phyloP scores from a whole-genome alignment of 1,140 invertebrate species.

The Chironomus striatipennis region DNA sequence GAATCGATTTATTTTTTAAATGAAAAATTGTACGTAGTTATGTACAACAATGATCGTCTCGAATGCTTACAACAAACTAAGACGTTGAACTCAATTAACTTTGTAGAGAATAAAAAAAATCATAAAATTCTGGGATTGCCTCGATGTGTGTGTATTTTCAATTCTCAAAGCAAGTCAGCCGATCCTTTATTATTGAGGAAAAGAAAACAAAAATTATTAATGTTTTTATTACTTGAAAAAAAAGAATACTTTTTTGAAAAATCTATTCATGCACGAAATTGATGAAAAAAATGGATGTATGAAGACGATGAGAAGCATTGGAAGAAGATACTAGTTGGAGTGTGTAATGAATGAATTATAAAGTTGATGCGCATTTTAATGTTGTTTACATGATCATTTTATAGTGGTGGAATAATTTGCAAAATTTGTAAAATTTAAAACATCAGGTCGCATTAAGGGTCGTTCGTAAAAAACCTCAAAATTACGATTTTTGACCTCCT shows the following conservation, averaged over 20 bases:
- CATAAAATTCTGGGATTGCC: constrained; percentile 10
- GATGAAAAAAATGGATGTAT: neutral
- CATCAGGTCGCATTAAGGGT: too few species aligned
- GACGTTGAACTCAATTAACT: constrained; percentile 16
- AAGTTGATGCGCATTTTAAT: too few species aligned
- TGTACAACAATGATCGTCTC: neutral
- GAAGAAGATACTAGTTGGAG: neutral
- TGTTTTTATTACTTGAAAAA: neutral
- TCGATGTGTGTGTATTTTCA: neutral
- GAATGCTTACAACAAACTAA: constrained; percentile 9
- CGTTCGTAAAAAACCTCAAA: too few species aligned
- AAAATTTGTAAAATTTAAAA: too few species aligned
- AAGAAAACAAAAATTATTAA: too few species aligned
- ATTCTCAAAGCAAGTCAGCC: neutral
- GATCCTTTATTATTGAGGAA: neutral
- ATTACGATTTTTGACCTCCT: too few species aligned
- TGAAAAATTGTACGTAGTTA: neutral
- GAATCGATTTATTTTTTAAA: neutral
- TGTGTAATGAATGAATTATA: too few species aligned
- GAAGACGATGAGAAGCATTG: neutral
- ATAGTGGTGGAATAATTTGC: too few species aligned
- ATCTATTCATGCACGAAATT: constrained; percentile 21
- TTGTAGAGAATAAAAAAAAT: neutral
- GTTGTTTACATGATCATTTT: too few species aligned
- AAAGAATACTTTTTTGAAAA: neutral